These are phyloP conservation scores for Asobara japonica DNA, from an alignment of 1,140 invertebrate genomes.

Conservation along the genomic window DNA sequence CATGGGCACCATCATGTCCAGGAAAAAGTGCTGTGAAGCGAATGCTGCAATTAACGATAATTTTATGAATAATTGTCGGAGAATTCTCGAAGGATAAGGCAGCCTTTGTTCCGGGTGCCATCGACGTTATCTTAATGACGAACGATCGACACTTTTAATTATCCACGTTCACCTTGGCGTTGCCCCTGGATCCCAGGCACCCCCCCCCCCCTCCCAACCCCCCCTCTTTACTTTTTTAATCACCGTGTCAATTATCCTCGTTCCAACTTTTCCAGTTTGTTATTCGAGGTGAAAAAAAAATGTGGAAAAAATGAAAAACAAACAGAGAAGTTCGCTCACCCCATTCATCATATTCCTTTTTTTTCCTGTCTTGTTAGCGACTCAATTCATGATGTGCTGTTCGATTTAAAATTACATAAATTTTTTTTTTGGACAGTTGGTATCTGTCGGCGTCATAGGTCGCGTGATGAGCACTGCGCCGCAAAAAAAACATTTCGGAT, in stretches of 20 bases:
- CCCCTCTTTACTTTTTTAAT: background rate
- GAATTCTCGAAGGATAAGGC: background rate
- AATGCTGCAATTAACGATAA: background rate
- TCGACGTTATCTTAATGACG: background rate
- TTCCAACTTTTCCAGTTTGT: background rate
- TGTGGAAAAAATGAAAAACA: background rate
- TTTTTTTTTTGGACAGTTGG: no score
- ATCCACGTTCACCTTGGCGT: background rate
- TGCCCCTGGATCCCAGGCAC: slow-evolving; percentile 1
- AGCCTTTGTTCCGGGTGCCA: background rate
- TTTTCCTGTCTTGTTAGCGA: no score
- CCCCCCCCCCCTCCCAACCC: background rate
- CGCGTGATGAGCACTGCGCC: no score
- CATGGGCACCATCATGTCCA: background rate
- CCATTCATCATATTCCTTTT: no score
- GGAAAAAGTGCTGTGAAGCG: background rate
- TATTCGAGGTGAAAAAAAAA: background rate
- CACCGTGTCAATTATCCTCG: slow-evolving; percentile 3
- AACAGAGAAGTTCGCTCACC: no score
- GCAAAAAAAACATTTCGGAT: no score
- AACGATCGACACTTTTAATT: slow-evolving; percentile 14
- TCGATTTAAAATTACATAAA: no score
- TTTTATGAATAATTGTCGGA: background rate
- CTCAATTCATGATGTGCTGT: no score
- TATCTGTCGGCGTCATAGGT: no score